phyloP scores from a whole-genome alignment of 2,113 vertebrate species.

The Tautogolabrus adspersus region DNA sequence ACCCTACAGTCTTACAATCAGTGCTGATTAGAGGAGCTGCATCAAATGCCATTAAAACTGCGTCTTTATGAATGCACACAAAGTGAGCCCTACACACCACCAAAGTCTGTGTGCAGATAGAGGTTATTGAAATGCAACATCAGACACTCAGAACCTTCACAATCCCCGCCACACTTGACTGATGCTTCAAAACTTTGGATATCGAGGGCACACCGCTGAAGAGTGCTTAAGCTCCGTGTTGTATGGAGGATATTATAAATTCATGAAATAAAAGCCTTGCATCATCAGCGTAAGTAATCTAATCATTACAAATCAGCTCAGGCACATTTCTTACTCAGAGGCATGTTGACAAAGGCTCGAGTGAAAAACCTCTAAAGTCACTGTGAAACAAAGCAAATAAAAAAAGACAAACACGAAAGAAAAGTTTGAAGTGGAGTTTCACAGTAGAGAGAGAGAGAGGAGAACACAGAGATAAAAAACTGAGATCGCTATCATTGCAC shows the following conservation, averaged over 20 bases:
- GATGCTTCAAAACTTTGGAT: constrained; percentile 27
- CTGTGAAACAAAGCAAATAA: constrained; percentile 28
- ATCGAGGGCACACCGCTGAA: constrained; percentile 1
- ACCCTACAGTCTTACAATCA: constrained; percentile 51
- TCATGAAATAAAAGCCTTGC: constrained; percentile 39
- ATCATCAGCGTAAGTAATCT: constrained; percentile 36
- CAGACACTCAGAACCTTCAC: constrained; percentile 12
- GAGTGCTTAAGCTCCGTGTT: constrained; percentile 22
- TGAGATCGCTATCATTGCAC: constrained; percentile 2
- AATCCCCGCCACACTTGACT: not conserved
- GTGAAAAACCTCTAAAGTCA: constrained; percentile 32
- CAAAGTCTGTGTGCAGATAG: constrained; percentile 26
- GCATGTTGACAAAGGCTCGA: constrained; percentile 46
- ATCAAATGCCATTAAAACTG: constrained; percentile 26
- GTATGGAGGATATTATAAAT: constrained; percentile 47
- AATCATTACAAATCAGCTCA: constrained; percentile 38
- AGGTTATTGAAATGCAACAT: constrained; percentile 40
- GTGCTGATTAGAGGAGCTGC: constrained; percentile 47
- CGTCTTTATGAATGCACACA: constrained; percentile 19
- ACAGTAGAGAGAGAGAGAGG: not conserved
- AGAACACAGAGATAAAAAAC: constrained; percentile 23
- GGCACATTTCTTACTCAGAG: constrained; percentile 32
- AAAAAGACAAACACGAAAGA: constrained; percentile 26
- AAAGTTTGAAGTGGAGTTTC: constrained; percentile 35
- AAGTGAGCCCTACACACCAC: constrained; percentile 10